These are phyloP conservation scores for Trichonephila inaurata DNA, from an alignment of 1,140 invertebrate genomes.

Conservation along the genomic window DNA sequence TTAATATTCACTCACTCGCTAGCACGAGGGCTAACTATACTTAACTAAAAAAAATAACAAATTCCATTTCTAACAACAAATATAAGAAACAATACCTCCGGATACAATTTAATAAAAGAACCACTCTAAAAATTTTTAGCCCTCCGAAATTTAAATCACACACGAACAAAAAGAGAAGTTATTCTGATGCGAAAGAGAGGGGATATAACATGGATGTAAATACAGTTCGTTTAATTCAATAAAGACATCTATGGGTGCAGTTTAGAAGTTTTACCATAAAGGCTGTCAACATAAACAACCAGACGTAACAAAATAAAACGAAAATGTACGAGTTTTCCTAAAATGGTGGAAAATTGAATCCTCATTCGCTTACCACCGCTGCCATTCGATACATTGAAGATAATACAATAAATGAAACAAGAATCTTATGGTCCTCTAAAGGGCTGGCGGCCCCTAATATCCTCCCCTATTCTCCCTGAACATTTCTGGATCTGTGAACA, in stretches of 20 bases:
- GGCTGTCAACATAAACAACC: not conserved
- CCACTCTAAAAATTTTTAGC: too few species aligned
- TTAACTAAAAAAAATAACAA: too few species aligned
- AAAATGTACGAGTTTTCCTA: not conserved
- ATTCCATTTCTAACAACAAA: too few species aligned
- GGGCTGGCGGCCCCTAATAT: too few species aligned
- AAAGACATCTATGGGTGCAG: not conserved
- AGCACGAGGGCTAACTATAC: too few species aligned
- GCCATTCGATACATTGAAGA: constrained; percentile 18
- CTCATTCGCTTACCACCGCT: not conserved
- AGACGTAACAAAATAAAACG: not conserved
- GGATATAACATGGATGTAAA: not conserved
- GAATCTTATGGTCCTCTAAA: not conserved
- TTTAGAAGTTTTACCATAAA: not conserved
- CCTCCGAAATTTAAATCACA: too few species aligned
- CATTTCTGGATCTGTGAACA: constrained; percentile 21
- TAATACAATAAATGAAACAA: constrained; percentile 54
- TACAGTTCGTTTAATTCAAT: constrained; percentile 21
- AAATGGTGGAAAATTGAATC: not conserved
- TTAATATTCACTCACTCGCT: too few species aligned
- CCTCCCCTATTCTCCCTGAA: too few species aligned
- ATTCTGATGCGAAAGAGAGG: not conserved
- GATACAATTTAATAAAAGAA: too few species aligned
- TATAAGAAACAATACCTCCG: too few species aligned
- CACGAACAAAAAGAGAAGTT: too few species aligned